Conservation (phyloP, 1,140 invertebrate species). For the Bilobella aurantiaca region DNA sequence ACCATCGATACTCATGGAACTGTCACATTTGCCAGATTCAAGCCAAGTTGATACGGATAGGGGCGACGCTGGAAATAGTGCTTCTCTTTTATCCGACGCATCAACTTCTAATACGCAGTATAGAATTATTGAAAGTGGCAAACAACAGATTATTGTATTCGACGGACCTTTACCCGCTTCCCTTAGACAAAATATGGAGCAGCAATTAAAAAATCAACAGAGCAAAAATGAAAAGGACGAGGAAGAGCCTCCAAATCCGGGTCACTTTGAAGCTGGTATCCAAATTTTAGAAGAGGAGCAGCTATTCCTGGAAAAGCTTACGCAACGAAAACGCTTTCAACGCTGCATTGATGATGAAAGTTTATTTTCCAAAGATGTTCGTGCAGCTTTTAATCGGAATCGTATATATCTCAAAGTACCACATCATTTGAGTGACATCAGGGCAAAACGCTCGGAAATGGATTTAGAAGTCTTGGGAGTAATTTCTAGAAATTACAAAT, state of each 20-base stretch:
- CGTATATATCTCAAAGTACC: neutral
- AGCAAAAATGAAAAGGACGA: too few relatives aligned
- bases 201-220: too few relatives aligned
- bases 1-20: neutral
- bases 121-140: too few relatives aligned
- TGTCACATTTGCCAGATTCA: neutral
- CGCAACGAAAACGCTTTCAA: neutral
- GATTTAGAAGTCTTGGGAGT: conserved; percentile 52
- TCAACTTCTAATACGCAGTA: too few relatives aligned
- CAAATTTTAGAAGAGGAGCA: neutral
- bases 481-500: conserved; percentile 58
- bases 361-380: neutral
- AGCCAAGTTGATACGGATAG: neutral
- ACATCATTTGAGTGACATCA: neutral
- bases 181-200: conserved; percentile 2
- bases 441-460: conserved; percentile 24
- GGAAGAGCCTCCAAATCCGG: too few relatives aligned
- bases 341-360: neutral
- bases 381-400: neutral
- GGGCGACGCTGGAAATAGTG: neutral
- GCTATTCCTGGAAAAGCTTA: neutral
- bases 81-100: too few relatives aligned
- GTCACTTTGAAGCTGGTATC: too few relatives aligned
- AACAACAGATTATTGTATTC: too few relatives aligned
- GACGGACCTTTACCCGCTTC: too few relatives aligned